phyloP scores from a whole-genome alignment of 2,888 invertebrate genomes.

The Trachelus stipa region DNA sequence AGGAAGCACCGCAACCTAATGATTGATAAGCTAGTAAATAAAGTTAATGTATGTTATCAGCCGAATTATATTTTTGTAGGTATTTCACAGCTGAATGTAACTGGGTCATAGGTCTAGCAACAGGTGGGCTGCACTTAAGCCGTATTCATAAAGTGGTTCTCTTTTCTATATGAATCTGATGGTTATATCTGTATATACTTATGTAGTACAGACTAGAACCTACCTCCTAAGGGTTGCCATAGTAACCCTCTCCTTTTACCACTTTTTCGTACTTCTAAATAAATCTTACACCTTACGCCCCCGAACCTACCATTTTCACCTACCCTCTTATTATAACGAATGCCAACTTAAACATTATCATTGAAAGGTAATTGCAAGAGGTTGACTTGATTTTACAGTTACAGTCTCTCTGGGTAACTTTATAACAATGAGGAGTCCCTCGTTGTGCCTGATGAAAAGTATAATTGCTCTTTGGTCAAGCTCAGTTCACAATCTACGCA shows the following conservation, averaged over 20 bases:
- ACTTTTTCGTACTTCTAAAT: background rate
- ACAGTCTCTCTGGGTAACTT: background rate
- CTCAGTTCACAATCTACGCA: background rate
- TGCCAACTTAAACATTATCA: background rate
- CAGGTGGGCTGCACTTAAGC: conserved; percentile 53
- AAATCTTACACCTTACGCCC: background rate
- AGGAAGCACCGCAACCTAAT: too few relatives aligned
- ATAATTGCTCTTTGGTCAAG: background rate
- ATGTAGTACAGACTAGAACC: background rate
- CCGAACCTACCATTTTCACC: background rate
- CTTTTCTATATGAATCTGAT: background rate
- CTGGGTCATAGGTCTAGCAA: conserved; percentile 50
- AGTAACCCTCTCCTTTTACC: too few relatives aligned
- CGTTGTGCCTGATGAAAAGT: background rate
- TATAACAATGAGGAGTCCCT: background rate
- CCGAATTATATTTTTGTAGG: background rate
- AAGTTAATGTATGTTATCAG: background rate
- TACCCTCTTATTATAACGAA: background rate
- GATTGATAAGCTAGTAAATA: background rate
- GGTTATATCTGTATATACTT: background rate
- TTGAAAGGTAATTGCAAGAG: background rate
- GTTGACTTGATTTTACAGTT: background rate
- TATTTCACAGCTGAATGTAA: background rate
- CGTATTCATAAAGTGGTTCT: conserved; percentile 12
- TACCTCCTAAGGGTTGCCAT: background rate